phyloP scores from a whole-genome alignment of 2,888 invertebrate species.

The Lasioglossum calceatum region DNA sequence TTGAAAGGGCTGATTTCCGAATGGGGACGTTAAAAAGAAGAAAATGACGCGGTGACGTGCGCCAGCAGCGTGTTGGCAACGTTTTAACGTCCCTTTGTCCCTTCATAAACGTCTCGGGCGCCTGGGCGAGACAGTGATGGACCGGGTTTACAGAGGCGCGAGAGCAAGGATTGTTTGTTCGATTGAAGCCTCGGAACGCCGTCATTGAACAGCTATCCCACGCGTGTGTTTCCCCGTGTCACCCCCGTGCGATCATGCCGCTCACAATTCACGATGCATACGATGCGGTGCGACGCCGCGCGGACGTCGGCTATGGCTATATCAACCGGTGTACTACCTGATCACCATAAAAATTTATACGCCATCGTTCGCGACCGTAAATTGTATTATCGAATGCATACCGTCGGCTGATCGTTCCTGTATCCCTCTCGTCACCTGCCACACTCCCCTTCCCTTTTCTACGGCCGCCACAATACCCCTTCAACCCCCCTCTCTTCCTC shows the following conservation, averaged over 20 bases:
- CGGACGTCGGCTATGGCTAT: conserved; percentile 67
- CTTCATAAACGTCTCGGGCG: background rate
- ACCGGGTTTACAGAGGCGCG: conserved; percentile 30
- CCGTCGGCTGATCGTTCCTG: conserved; percentile 63
- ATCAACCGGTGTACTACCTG: conserved; percentile 80
- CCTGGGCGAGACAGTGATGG: conserved; percentile 2
- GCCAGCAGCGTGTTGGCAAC: background rate
- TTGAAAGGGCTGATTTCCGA: background rate
- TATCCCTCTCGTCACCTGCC: conserved; percentile 26
- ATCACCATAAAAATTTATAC: conserved; percentile 84
- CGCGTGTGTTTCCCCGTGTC: conserved; percentile 2
- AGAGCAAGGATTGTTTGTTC: conserved; percentile 66
- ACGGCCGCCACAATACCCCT: background rate
- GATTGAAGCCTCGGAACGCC: conserved; percentile 76
- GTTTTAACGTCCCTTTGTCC: conserved; percentile 18
- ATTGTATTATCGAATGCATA: conserved; percentile 82
- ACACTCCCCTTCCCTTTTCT: conserved; percentile 12
- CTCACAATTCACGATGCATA: conserved; percentile 75
- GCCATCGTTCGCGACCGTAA: conserved; percentile 80
- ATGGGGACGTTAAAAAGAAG: background rate
- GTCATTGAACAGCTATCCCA: conserved; percentile 42
- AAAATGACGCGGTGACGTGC: background rate
- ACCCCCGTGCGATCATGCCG: conserved; percentile 62
- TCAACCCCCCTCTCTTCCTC: background rate
- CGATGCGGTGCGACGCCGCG: conserved; percentile 31